Base-by-base conservation (phyloP, 1,140 invertebrate genomes). In the Anoplophora glabripennis region DNA sequence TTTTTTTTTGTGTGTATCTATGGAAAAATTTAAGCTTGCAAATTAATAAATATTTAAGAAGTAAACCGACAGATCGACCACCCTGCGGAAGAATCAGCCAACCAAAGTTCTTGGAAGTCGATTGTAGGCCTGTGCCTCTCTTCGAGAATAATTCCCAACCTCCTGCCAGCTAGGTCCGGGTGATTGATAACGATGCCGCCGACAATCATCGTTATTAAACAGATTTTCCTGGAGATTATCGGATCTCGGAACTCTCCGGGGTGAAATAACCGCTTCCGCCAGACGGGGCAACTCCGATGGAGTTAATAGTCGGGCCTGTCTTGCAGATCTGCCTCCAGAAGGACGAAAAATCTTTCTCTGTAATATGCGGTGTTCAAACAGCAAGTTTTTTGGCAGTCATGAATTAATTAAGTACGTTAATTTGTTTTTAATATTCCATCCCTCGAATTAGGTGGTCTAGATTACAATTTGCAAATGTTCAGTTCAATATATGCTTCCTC, bases 251-350 rank as follows among this genome's bases (percentile, higher is more conserved):
- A 15, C 56, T 45, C 57, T 34, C 57, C 15, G 34, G 57, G 51
- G 57, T 40, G 37, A 59, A 59, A 59, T 59, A 54, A 58, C 48
- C 18, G 52, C 42, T 53, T 60, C 58, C 58, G 58, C 48, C 35
- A 18, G 42, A 14, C 42, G 42, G 42, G 14, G 36, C 36, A 37
- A 37, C n/a, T 37, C 36, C 14, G 42, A 44, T 18, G 28, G 44
- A 42, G 28, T 28, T 46, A 46, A 46, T 51, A 34, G 17, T 15
- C 48, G 15, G 48, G 48, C 10, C 48, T 12, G 35, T 46, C 44
- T 9, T 4, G 44, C 11, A 12, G 17, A 28, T 46, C 44, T n/a
- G 9, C 17, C 14, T 46, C 17, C 3, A 12, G 4, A 11, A 18
- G 17, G 21, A 17, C 14, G 44, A 46, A 46, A 46, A 46, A 4